Conservation (phyloP, 2,797 vertebrate genomes). For the Bradypodion pumilum region DNA sequence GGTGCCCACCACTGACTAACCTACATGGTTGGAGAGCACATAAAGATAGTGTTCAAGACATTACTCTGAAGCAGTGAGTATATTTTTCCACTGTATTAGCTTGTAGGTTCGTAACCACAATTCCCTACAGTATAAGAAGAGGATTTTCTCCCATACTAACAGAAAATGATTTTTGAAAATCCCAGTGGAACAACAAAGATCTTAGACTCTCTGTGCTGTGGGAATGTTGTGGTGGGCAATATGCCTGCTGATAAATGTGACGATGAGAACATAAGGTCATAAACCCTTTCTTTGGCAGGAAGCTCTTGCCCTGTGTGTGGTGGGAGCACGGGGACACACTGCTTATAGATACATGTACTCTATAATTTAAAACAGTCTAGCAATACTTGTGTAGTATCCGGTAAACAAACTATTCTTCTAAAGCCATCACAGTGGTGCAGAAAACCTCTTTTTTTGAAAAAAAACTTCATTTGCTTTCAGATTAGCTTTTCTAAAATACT, state of each 20-base stretch:
- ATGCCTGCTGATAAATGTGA: constrained; percentile 19
- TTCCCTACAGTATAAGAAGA: neutral
- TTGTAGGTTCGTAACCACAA: neutral
- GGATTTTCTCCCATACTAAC: neutral
- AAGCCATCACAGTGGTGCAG: neutral
- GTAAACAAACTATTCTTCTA: constrained; percentile 18
- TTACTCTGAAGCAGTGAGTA: neutral
- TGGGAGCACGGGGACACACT: no score
- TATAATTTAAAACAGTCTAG: constrained; percentile 1
- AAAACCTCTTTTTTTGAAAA: no score
- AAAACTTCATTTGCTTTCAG: neutral
- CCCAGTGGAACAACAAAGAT: neutral
- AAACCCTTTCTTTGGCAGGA: neutral
- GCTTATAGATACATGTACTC: neutral
- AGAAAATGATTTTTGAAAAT: neutral
- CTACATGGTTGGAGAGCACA: neutral
- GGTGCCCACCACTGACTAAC: no score
- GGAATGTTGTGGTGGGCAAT: constrained; percentile 25
- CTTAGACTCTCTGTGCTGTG: constrained; percentile 1
- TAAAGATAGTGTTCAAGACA: neutral
- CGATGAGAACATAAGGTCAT: constrained; percentile 27
- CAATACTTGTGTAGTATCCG: constrained; percentile 1
- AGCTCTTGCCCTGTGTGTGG: neutral
- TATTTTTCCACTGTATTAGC: neutral
- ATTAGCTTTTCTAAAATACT: neutral